Conservation (phyloP, 1,140 invertebrate genomes). For the Dendroctonus valens region DNA sequence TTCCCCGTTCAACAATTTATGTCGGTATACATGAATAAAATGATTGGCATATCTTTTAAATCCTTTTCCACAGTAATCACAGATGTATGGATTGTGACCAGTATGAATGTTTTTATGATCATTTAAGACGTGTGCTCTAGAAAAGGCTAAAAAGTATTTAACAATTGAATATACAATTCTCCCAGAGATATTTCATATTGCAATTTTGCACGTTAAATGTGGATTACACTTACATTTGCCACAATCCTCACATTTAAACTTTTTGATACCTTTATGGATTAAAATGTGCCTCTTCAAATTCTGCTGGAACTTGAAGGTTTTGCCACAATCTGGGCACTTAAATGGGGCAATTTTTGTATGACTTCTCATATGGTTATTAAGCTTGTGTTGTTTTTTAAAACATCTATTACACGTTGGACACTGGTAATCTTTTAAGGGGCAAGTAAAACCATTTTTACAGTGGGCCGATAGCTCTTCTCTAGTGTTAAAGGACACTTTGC, state of each 20-base stretch:
- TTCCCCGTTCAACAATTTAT: slow-evolving; percentile 31
- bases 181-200: background rate
- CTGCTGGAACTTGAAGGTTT: slow-evolving; percentile 25
- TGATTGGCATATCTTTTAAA: slow-evolving; percentile 52
- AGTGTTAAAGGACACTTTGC: no score
- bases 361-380: slow-evolving; percentile 31
- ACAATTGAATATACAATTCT: background rate
- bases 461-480: no score
- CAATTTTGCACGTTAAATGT: slow-evolving; percentile 2
- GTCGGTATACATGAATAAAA: slow-evolving; percentile 27
- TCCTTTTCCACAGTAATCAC: slow-evolving; percentile 67
- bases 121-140: slow-evolving; percentile 30
- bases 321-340: slow-evolving; percentile 31
- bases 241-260: slow-evolving; percentile 35
- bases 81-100: slow-evolving; percentile 72
- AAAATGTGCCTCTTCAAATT: slow-evolving; percentile 32
- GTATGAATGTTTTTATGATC: slow-evolving; percentile 74
- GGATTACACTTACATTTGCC: slow-evolving; percentile 21
- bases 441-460: no score
- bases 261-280: slow-evolving; percentile 31
- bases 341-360: slow-evolving; percentile 32
- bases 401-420: slow-evolving; percentile 28
- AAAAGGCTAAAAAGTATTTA: slow-evolving; percentile 27
- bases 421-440: background rate
- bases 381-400: slow-evolving; percentile 21